Percentiles rank a stretch among this genome's conserved stretches.
phyloP scores from a whole-genome alignment of 1,140 invertebrate species.

The Atta texana region DNA sequence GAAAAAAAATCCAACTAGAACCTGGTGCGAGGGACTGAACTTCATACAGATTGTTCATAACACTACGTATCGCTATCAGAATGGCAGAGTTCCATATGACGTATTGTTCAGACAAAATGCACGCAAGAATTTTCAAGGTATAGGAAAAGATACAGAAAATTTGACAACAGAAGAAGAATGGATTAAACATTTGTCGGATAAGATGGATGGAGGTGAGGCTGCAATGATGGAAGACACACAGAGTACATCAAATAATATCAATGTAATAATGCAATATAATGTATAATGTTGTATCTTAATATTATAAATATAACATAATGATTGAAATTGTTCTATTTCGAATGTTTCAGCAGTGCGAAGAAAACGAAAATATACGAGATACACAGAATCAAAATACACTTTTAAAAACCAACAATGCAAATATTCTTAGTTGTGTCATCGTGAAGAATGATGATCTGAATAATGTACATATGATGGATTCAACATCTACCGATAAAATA shows the following conservation, averaged over 20 bases:
- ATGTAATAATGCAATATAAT: slow-evolving; percentile 50
- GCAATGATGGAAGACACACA: slow-evolving; percentile 13
- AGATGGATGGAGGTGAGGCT: not conserved
- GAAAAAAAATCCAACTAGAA: slow-evolving; percentile 70
- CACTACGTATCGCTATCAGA: slow-evolving; percentile 66
- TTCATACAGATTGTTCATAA: slow-evolving; percentile 78
- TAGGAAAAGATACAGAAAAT: not conserved
- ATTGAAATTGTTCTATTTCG: slow-evolving; percentile 22
- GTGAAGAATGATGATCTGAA: slow-evolving; percentile 59
- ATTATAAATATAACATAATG: slow-evolving; percentile 15
- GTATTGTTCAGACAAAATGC: slow-evolving; percentile 71
- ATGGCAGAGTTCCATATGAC: slow-evolving; percentile 75
- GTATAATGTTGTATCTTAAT: slow-evolving; percentile 4
- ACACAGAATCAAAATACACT: not conserved
- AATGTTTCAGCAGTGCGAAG: slow-evolving; percentile 37
- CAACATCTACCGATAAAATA: slow-evolving; percentile 31
- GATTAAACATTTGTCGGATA: slow-evolving; percentile 35
- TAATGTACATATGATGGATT: slow-evolving; percentile 30
- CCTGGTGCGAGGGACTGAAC: slow-evolving; percentile 77
- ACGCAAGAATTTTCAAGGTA: slow-evolving; percentile 51
- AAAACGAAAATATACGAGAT: not conserved
- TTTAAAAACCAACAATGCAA: slow-evolving; percentile 18
- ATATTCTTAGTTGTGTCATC: slow-evolving; percentile 67
- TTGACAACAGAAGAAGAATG: slow-evolving; percentile 74
- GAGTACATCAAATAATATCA: slow-evolving; percentile 16